Evolutionary conservation across 2,113 vertebrate genomes (phyloP).

Genomic region (Bolborhynchus lineola): DNA sequence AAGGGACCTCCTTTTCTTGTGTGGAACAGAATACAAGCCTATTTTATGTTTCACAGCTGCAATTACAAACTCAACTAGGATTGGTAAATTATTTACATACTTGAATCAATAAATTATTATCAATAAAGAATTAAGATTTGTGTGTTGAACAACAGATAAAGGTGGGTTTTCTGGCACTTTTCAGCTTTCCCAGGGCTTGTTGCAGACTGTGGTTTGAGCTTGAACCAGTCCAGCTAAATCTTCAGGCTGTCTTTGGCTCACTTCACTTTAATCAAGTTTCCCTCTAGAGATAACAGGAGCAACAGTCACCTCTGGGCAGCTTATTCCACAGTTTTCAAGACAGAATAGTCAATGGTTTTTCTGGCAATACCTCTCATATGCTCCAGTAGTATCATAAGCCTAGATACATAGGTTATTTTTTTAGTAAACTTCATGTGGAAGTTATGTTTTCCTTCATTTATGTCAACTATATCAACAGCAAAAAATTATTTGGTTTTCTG

Average conservation of each 20-base stretch:
- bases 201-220: background rate
- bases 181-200: background rate
- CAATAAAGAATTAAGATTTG: background rate
- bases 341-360: background rate
- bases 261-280: background rate
- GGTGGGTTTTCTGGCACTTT: background rate
- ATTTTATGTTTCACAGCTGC: background rate
- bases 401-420: background rate
- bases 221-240: background rate
- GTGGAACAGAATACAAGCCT: no score
- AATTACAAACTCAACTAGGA: background rate
- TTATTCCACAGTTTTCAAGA: background rate
- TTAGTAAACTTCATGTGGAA: background rate
- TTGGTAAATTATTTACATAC: background rate
- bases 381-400: background rate
- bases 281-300: background rate
- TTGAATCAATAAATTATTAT: background rate
- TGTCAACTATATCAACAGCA: background rate
- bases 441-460: background rate
- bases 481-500: background rate
- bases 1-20: background rate
- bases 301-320: background rate
- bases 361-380: background rate
- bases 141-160: background rate
- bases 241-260: background rate